Conservation (phyloP, 2,888 invertebrate genomes). For the Eupithecia tripunctaria region DNA sequence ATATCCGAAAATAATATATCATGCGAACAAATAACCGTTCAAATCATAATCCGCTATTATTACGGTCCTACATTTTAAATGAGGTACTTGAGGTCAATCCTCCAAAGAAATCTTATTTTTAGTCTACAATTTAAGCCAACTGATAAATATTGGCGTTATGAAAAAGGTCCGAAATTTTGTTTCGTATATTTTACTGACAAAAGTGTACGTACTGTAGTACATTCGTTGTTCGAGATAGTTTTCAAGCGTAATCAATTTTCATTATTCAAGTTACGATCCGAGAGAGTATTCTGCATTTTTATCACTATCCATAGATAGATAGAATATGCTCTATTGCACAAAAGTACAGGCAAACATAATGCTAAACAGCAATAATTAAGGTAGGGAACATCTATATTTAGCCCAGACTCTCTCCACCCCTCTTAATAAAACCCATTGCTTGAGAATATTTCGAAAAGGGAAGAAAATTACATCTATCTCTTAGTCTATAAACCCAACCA, state of each 20-base stretch:
- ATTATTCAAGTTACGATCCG: background rate
- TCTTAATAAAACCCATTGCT: background rate
- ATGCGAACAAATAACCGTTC: slow-evolving; percentile 24
- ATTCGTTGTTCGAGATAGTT: background rate
- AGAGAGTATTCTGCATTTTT: background rate
- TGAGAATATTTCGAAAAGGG: background rate
- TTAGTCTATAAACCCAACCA: slow-evolving; percentile 62
- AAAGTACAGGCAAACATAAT: too few species aligned
- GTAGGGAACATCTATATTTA: background rate
- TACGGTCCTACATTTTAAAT: slow-evolving; percentile 35
- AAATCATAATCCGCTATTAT: slow-evolving; percentile 25
- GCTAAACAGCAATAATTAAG: background rate
- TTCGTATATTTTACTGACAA: too few species aligned
- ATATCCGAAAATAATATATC: slow-evolving; percentile 12
- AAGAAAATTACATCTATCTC: background rate
- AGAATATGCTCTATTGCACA: too few species aligned
- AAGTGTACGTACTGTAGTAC: too few species aligned
- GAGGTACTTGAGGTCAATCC: slow-evolving; percentile 33
- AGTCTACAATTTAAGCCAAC: too few species aligned
- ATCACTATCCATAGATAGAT: too few species aligned
- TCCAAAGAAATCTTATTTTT: slow-evolving; percentile 26
- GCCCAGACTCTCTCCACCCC: background rate
- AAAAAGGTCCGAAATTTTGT: slow-evolving; percentile 40
- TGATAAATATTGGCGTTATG: slow-evolving; percentile 36
- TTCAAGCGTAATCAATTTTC: background rate